Evolutionary conservation across 1,140 invertebrate genomes (phyloP).

Genomic region (Diprion similis): DNA sequence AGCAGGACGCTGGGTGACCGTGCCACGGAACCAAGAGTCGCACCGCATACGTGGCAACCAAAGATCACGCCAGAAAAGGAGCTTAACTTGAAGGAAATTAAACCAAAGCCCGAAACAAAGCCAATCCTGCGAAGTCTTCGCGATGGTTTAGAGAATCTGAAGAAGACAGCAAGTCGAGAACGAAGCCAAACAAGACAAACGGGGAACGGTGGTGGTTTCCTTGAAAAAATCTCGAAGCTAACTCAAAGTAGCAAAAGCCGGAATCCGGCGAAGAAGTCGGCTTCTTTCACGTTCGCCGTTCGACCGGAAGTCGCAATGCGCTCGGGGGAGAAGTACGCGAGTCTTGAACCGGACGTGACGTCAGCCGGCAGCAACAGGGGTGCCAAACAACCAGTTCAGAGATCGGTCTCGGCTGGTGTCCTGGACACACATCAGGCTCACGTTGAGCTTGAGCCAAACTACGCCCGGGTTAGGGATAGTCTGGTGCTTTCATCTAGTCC

Average conservation of each 20-base stretch:
- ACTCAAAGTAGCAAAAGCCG: conserved; percentile 48
- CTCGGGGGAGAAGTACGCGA: conserved; percentile 54
- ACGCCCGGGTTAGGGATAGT: conserved; percentile 53
- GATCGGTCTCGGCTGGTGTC: conserved; percentile 56
- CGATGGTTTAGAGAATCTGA: conserved; percentile 54
- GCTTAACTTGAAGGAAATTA: conserved; percentile 58
- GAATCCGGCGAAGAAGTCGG: conserved; percentile 58
- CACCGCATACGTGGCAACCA: conserved; percentile 48
- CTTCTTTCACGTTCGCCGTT: conserved; percentile 56
- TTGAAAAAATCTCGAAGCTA: conserved; percentile 54
- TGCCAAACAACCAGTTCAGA: conserved; percentile 53
- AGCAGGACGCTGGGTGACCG: conserved; percentile 56
- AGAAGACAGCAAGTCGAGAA: conserved; percentile 48
- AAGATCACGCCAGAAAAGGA: conserved; percentile 48
- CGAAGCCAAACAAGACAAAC: conserved; percentile 47
- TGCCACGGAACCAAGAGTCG: conserved; percentile 56
- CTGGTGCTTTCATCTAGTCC: conserved; percentile 42
- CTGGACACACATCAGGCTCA: conserved; percentile 46
- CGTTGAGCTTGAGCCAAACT: conserved; percentile 52
- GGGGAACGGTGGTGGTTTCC: conserved; percentile 44
- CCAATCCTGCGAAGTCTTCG: conserved; percentile 55
- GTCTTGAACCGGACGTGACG: conserved; percentile 53
- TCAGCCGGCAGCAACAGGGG: conserved; percentile 35
- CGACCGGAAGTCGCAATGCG: conserved; percentile 55
- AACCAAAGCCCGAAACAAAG: conserved; percentile 54